Base-by-base conservation (phyloP, 2,888 invertebrate genomes). In the Drosophila multiciliata region DNA sequence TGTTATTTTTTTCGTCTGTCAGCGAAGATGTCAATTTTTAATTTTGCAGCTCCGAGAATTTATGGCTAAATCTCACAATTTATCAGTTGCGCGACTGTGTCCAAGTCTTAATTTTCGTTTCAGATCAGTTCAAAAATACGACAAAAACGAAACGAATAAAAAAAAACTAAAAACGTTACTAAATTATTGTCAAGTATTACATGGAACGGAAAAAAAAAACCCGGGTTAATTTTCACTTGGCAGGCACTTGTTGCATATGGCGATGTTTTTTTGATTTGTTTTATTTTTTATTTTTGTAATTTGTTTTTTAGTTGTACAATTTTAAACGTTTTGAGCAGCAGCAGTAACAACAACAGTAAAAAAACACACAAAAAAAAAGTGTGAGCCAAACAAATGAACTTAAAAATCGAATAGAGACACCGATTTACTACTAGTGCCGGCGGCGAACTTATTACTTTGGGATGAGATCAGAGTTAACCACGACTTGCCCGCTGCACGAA, bases 401-500 rank as follows among this genome's bases (percentile, higher is more conserved):
- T 60, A 15, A 54, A 54, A 52, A 40, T 68, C 68, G 45, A 52
- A 50, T 17, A 38, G 8, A 48, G 12, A 12, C 59, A 55, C 38
- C 29, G 57, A 40, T 40, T 57, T 9, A 57, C 15, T 45, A 15
- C 9, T 32, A 20, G 36, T 57, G 40, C 57, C 57, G 57, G 57
- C 54, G 33, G 45, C 52, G 38, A 32, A 57, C 36, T 38, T 38
- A n/a, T n/a, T 38, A 38, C 55, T 55, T 12, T 54, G 45, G 15
- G 36, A 59, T 50, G 38, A 60, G 42, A 55, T 12, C 38, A 42
- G 20, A 54, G 58, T 42, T 50, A 42, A 79, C 80, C 48, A 79
- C 82, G 87, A 82, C 87, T 79, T 77, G 74, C 76, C 85, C 85
- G 79, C 70, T 78, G 73, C 85, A 78, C 90, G 75, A 88, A 81